Base-by-base conservation (phyloP, 1,140 invertebrate genomes). In the Luehdorfia chinensis region DNA sequence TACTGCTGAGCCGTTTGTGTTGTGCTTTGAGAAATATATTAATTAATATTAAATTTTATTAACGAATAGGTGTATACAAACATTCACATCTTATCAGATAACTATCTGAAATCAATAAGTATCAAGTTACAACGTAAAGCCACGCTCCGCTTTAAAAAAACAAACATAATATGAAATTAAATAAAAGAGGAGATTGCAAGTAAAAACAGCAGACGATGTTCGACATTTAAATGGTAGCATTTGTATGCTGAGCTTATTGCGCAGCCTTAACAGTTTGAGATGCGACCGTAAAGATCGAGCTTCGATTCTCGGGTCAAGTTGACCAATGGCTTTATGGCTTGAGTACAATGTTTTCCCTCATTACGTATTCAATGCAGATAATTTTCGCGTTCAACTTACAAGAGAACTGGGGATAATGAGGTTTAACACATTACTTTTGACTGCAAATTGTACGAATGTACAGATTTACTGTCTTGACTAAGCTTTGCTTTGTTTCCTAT, bases 281-380 rank as follows among this genome's bases (percentile, higher is more conserved):
- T 32, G 55, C 39, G 32, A 59, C 59, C 54, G 59, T 69, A 59
- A 63, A 59, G 66, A 62, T 59, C 51, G 36, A 15, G 27, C 58
- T 63, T 67, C 59, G 64, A 62, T 63, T 55, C 64, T 51, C 45
- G 47, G 41, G 46, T 58, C 37, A 53, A 47, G 44, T 52, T 23
- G 31, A 55, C 47, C 57, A 50, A 59, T 64, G 47, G 48, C 54
- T 59, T 50, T 55, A 57, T 52, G 50, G 48, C 50, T 41, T 32
- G 7, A 46, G 34, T 47, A 47, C 53, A 48, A 59, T 57, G 56
- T 60, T 70, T 70, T 61, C 61, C 48, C 58, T 68, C 59, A 68
- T 72, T 72, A 64, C 39, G 59, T 66, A 68, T 68, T 66, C 62
- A 33, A 44, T 45, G 43, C 59, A 60, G 59, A 66, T 34, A 47